A percentile compares a stretch with the other conserved stretches of the same genome.
phyloP scores from a whole-genome alignment of 2,797 vertebrate species.

The Sandelia bainsii region DNA sequence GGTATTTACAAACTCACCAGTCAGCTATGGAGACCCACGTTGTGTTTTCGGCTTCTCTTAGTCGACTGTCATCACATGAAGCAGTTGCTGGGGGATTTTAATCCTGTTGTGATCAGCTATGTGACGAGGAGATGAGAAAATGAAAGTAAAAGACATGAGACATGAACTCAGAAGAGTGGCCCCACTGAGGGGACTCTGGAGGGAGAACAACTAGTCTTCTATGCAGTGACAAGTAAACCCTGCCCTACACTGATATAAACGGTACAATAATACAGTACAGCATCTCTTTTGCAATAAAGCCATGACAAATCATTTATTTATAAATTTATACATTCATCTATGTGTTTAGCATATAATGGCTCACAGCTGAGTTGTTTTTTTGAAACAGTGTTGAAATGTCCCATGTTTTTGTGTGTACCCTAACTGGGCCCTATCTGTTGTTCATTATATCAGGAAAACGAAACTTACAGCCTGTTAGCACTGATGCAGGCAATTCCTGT shows the following conservation, averaged over 20 bases:
- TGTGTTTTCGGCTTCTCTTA: background rate
- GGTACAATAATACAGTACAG: too few species aligned
- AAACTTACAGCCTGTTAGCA: slow-evolving; percentile 51
- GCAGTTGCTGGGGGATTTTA: slow-evolving; percentile 29
- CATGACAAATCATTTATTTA: background rate
- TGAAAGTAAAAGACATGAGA: slow-evolving; percentile 70
- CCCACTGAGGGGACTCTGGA: slow-evolving; percentile 60
- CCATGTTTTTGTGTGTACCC: background rate
- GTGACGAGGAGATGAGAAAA: slow-evolving; percentile 48
- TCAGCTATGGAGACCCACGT: slow-evolving; percentile 8
- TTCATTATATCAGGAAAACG: slow-evolving; percentile 48
- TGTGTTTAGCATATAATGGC: background rate
- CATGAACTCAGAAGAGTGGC: slow-evolving; percentile 10
- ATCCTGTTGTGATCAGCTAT: slow-evolving; percentile 12
- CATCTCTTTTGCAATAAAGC: background rate
- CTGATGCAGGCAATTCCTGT: background rate
- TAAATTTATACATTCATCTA: background rate
- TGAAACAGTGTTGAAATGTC: background rate
- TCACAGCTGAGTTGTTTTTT: background rate
- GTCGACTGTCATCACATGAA: background rate
- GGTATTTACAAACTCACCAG: slow-evolving; percentile 43
- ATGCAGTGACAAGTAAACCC: slow-evolving; percentile 36
- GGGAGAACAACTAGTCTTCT: slow-evolving; percentile 5
- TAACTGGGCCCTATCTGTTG: slow-evolving; percentile 40
- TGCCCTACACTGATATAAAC: background rate